A percentile compares a stretch with the other conserved stretches of the same genome.
These are phyloP conservation scores for Drosophila subquinaria DNA, from an alignment of 2,888 invertebrate genomes.

Conservation along the genomic window DNA sequence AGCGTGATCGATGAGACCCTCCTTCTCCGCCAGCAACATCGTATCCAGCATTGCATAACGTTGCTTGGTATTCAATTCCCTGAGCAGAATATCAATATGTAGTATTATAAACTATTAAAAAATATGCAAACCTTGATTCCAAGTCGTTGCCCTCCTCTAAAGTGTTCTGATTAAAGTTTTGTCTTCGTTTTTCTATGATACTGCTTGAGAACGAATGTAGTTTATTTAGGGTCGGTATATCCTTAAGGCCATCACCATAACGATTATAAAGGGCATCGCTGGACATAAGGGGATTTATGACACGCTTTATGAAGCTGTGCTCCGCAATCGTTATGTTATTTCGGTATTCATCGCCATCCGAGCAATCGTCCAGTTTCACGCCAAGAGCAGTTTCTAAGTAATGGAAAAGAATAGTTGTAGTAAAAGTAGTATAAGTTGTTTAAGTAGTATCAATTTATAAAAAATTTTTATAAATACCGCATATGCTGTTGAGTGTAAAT, in stretches of 20 bases:
- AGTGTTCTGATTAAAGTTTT: slow-evolving; percentile 32
- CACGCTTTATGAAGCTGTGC: slow-evolving; percentile 57
- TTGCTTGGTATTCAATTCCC: slow-evolving; percentile 56
- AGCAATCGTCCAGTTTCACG: slow-evolving; percentile 68
- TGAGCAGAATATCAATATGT: background rate
- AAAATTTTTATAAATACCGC: no score
- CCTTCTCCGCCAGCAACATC: slow-evolving; percentile 68
- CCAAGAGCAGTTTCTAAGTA: slow-evolving; percentile 75
- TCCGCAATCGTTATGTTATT: slow-evolving; percentile 61
- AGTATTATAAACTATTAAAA: background rate
- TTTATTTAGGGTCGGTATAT: slow-evolving; percentile 52
- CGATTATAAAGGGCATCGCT: slow-evolving; percentile 51
- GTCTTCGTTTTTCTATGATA: slow-evolving; percentile 66
- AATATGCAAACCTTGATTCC: slow-evolving; percentile 21
- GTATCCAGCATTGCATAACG: slow-evolving; percentile 80
- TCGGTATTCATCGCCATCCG: slow-evolving; percentile 70
- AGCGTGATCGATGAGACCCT: slow-evolving; percentile 78
- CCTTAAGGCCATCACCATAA: slow-evolving; percentile 54
- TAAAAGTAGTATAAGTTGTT: background rate
- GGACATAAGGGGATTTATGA: slow-evolving; percentile 59
- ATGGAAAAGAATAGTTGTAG: background rate
- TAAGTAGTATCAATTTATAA: no score
- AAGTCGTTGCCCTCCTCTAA: slow-evolving; percentile 1
- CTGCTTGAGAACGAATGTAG: slow-evolving; percentile 70
- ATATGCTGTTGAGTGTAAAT: slow-evolving; percentile 78